Conservation (phyloP, 2,797 vertebrate genomes). For the Pangasius macronema region DNA sequence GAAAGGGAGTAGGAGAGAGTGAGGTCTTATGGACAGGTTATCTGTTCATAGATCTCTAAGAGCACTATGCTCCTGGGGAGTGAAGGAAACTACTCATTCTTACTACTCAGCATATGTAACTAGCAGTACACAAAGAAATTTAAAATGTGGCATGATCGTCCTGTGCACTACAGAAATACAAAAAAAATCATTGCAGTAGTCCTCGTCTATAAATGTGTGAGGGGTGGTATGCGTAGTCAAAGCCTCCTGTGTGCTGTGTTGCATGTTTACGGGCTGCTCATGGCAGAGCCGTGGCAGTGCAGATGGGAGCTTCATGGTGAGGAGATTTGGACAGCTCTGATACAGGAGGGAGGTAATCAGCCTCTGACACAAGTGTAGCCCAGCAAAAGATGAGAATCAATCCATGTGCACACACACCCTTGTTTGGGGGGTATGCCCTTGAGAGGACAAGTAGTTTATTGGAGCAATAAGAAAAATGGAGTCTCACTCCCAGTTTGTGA, state of each 20-base stretch:
- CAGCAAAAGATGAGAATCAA: slow-evolving; percentile 66
- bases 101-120: too few relatives aligned
- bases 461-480: slow-evolving; percentile 60
- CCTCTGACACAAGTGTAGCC: slow-evolving; percentile 60
- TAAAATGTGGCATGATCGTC: too few relatives aligned
- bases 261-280: slow-evolving; percentile 46
- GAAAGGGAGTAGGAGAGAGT: background rate
- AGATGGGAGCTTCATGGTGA: slow-evolving; percentile 51
- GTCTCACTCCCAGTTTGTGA: slow-evolving; percentile 56
- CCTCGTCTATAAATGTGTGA: background rate
- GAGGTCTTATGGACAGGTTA: background rate
- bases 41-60: background rate
- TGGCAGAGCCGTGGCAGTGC: slow-evolving; percentile 45
- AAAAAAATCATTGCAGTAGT: background rate
- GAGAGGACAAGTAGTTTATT: slow-evolving; percentile 57
- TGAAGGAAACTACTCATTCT: background rate
- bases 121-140: background rate
- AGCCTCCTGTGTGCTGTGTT: slow-evolving; percentile 37
- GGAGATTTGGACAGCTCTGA: slow-evolving; percentile 49
- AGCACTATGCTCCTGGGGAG: background rate
- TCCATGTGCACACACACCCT: slow-evolving; percentile 43
- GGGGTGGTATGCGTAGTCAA: slow-evolving; percentile 13
- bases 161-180: background rate
- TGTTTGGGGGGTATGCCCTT: slow-evolving; percentile 54
- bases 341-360: slow-evolving; percentile 62